Percentiles rank a stretch among this genome's conserved stretches.
Evolutionary conservation across 2,113 vertebrate species (phyloP).

Genomic region (Chaetops frenatus): DNA sequence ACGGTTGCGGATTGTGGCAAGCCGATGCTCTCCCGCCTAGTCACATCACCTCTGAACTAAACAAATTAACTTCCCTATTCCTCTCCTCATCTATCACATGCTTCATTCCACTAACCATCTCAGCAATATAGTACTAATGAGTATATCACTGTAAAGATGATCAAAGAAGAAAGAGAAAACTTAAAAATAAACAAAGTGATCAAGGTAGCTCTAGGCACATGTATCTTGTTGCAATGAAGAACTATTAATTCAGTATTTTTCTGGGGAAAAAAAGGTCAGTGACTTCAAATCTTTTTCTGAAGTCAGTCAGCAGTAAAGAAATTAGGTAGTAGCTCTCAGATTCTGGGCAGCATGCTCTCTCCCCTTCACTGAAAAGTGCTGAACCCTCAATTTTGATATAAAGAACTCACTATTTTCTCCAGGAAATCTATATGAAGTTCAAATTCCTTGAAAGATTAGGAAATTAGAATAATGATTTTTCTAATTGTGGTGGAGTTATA

Average conservation of each 20-base stretch:
- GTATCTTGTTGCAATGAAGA: not conserved
- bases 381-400: fast-evolving
- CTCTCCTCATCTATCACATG: not conserved
- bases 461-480: not conserved
- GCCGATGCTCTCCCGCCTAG: fast-evolving
- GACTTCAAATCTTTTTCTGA: not conserved
- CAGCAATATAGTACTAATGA: not conserved
- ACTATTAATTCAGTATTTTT: not conserved
- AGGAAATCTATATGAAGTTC: not conserved
- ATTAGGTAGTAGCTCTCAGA: not conserved
- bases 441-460: not conserved
- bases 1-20: not conserved
- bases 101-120: not conserved
- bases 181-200: not conserved
- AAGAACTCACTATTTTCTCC: not conserved
- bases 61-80: not conserved
- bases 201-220: not conserved
- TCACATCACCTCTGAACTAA: not conserved
- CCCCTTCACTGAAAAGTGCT: fast-evolving
- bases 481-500: not conserved
- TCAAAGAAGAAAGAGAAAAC: not conserved
- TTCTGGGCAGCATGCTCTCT: not conserved
- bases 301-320: not conserved
- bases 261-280: not conserved
- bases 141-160: not conserved